Conservation (phyloP, 2,797 vertebrate genomes). For the Craterocephalus amniculus region DNA sequence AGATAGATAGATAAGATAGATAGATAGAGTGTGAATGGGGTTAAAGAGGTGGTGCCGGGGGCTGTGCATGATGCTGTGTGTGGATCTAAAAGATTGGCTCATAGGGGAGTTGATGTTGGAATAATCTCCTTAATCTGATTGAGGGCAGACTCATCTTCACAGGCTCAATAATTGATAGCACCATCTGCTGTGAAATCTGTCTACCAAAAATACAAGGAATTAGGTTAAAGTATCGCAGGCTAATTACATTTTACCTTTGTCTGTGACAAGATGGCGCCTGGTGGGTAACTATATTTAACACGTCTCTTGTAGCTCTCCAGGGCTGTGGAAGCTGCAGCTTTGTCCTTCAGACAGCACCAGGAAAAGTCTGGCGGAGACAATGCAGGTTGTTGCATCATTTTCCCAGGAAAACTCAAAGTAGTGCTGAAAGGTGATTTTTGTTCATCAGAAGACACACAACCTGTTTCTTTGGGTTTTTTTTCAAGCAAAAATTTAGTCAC, state of each 20-base stretch:
- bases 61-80: slow-evolving; percentile 26
- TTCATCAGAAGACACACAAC: neutral
- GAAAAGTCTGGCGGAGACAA: neutral
- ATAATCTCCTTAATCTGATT: slow-evolving; percentile 77
- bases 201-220: slow-evolving; percentile 52
- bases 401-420: neutral
- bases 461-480: neutral
- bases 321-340: neutral
- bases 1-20: neutral
- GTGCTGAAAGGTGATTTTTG: neutral
- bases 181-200: slow-evolving; percentile 73
- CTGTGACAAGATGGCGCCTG: slow-evolving; percentile 21
- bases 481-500: neutral
- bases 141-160: slow-evolving; percentile 61
- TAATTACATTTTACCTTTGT: slow-evolving; percentile 54
- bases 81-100: slow-evolving; percentile 53
- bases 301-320: slow-evolving; percentile 4
- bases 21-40: neutral
- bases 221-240: slow-evolving; percentile 47
- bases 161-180: slow-evolving; percentile 77
- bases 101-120: slow-evolving; percentile 63
- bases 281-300: slow-evolving; percentile 16
- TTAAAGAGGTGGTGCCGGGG: neutral
- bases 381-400: neutral
- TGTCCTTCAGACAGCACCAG: neutral